These are phyloP conservation scores for human (Homo sapiens) DNA, from an alignment of 2,113 vertebrate species.

Conservation along the genomic window GRCh38 chr12:104888001-104888500, in stretches of 20 bases:
- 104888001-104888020: background rate
- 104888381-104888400: background rate
- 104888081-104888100: background rate
- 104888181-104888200: background rate
- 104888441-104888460: background rate
- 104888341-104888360: background rate
- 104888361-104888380: background rate
- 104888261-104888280: background rate
- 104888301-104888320: background rate
- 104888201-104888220: background rate
- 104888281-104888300: background rate
- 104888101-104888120: background rate
- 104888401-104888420: background rate
- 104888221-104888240: slow-evolving; percentile 16
- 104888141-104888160: background rate
- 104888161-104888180: background rate
- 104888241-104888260: background rate
- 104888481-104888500: background rate
- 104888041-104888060: slow-evolving; percentile 34
- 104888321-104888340: background rate
- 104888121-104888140: background rate
- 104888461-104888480: background rate
- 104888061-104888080: background rate
- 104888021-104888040: slow-evolving; percentile 24
- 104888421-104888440: background rate